Conservation (phyloP, 2,797 vertebrate species). For the Stomatorhinus walkeri region DNA sequence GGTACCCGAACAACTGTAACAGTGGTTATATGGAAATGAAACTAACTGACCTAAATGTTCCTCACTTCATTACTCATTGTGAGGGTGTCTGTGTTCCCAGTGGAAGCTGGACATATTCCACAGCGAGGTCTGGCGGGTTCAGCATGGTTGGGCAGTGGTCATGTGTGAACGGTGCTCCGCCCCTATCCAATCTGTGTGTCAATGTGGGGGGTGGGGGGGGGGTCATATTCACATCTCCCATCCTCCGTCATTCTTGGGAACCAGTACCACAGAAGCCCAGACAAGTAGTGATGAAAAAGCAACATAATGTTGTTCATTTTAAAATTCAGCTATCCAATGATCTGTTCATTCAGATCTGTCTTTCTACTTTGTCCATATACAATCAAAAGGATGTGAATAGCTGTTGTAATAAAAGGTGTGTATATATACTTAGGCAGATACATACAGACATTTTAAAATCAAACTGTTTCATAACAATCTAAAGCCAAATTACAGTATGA, state of each 20-base stretch:
- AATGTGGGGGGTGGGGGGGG: slow-evolving; percentile 34
- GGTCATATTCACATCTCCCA: slow-evolving; percentile 25
- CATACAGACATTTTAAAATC: background rate
- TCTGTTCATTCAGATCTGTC: background rate
- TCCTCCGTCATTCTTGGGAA: background rate
- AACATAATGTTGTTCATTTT: background rate
- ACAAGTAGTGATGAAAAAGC: background rate
- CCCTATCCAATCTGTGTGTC: slow-evolving; percentile 57
- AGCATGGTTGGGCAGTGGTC: slow-evolving; percentile 66
- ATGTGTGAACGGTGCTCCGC: slow-evolving; percentile 63
- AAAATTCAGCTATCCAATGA: background rate
- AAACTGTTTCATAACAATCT: background rate
- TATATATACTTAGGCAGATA: background rate
- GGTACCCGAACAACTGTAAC: background rate
- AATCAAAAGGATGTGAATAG: slow-evolving; percentile 1
- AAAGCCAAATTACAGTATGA: background rate
- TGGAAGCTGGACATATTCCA: background rate
- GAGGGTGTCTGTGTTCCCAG: slow-evolving; percentile 32
- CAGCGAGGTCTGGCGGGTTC: slow-evolving; percentile 42
- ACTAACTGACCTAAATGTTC: slow-evolving; percentile 56
- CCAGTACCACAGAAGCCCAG: background rate
- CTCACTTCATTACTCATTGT: slow-evolving; percentile 58
- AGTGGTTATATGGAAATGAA: slow-evolving; percentile 53
- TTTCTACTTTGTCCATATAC: background rate
- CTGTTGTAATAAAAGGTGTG: background rate